Base-by-base conservation (phyloP, 37 sponge, comb jelly and placozoan species). In the Crambe crambe region DNA sequence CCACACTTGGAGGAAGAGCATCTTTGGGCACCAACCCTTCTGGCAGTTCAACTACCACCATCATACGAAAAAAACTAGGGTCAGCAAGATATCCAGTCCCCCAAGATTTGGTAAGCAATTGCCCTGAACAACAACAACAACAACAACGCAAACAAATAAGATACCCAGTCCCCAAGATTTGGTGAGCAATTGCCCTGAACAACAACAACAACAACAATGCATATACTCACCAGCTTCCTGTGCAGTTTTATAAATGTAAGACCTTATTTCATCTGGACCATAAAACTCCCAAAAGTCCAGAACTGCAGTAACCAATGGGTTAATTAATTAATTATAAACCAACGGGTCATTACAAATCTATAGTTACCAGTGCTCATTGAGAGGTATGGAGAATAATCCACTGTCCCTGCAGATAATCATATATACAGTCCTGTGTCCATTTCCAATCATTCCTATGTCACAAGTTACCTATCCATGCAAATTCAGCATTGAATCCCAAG, bases 281-380 rank as follows among this genome's bases (percentile, higher is more conserved):
- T 80, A 88, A 21, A 75, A 77, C 41, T 91, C 78, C 92, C 92
- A 91, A 66, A 95, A 95, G 22, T 89, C 84, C 10, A 94, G 63
- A 32, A 87, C 94, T 86, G 81, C 15, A 61, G 6, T n/a, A n/a
- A n/a, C 10, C 56, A 54, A 54, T 54, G 10, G 10, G n/a, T 47
- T 47, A 47, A 47, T 47, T 47, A 47, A 47, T 15, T 47, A 47
- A 12, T 15, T 47, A 47, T 15, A 15, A 12, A 47, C 51, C 51
- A 47, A 47, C 10, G 10, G 12, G 12, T 47, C 10, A 47, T 47
- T n/a, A 47, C 6, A 47, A 47, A 47, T 47, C 6, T 47, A 6
- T 15, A 47, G 54, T 34, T 40, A 73, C 74, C 54, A 2, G 34
- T 74, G 75, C 56, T 54, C 56, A 74, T 1, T 1, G 47, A 71